Percentiles rank a stretch among this genome's conserved stretches.
Evolutionary conservation across 2,888 invertebrate genomes (phyloP).

Genomic region (Agrotis puta): DNA sequence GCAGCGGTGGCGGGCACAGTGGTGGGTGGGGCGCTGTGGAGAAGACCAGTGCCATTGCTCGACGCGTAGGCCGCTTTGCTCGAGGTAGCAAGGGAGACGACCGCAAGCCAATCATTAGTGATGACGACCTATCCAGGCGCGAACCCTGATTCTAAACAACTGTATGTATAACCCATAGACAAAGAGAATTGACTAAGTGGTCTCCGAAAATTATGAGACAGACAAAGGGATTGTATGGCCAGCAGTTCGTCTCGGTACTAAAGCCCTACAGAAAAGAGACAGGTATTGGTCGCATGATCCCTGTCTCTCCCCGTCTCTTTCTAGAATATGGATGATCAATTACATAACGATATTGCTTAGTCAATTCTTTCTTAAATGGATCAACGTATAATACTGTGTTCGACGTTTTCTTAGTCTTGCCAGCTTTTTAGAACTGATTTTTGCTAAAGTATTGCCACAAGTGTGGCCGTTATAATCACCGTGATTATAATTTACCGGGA

Average conservation of each 20-base stretch:
- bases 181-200: too few relatives aligned
- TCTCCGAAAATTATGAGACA: too few relatives aligned
- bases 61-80: slow-evolving; percentile 83
- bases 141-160: slow-evolving; percentile 82
- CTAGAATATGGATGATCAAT: too few relatives aligned
- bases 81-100: slow-evolving; percentile 84
- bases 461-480: slow-evolving; percentile 16
- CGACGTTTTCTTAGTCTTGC: slow-evolving; percentile 33
- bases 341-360: too few relatives aligned
- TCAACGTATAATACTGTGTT: background rate
- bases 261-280: too few relatives aligned
- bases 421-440: slow-evolving; percentile 39
- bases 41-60: slow-evolving; percentile 83
- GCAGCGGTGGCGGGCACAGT: slow-evolving; percentile 80
- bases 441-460: slow-evolving; percentile 30
- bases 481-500: slow-evolving; percentile 39
- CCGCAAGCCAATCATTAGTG: slow-evolving; percentile 86
- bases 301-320: too few relatives aligned
- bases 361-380: too few relatives aligned
- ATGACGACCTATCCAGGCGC: slow-evolving; percentile 85
- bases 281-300: too few relatives aligned
- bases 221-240: too few relatives aligned
- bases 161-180: slow-evolving; percentile 13
- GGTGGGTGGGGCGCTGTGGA: slow-evolving; percentile 88
- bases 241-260: too few relatives aligned